Conservation (phyloP, 2,113 vertebrate species). For the Brachyistius frenatus region DNA sequence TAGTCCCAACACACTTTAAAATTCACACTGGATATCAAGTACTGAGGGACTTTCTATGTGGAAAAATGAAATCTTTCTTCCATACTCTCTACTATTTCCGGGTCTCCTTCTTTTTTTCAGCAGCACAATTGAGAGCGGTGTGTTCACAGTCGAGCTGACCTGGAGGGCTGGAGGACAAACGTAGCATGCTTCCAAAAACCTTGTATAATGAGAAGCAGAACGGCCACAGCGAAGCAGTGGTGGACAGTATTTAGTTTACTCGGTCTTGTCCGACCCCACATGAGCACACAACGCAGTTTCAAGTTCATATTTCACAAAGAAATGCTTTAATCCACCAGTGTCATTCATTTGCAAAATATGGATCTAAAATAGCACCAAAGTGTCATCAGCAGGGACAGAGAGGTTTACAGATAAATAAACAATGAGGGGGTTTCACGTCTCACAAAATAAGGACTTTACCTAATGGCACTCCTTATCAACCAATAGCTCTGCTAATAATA, state of each 20-base stretch:
- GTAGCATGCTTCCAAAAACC: slow-evolving; percentile 38
- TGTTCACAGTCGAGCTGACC: slow-evolving; percentile 62
- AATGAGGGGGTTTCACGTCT: not conserved
- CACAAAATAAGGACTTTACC: slow-evolving; percentile 11
- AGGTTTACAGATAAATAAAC: slow-evolving; percentile 29
- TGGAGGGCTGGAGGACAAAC: slow-evolving; percentile 38
- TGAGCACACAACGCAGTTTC: slow-evolving; percentile 13
- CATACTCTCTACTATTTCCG: slow-evolving; percentile 44
- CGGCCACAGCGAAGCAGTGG: slow-evolving; percentile 32
- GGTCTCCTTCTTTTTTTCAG: slow-evolving; percentile 30
- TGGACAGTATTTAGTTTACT: slow-evolving; percentile 46
- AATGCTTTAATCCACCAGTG: slow-evolving; percentile 22
- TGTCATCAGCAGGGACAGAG: not conserved
- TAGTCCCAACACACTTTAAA: slow-evolving; percentile 44
- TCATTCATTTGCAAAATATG: slow-evolving; percentile 11
- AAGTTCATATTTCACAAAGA: slow-evolving; percentile 53
- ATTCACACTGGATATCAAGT: slow-evolving; percentile 66
- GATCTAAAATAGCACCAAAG: slow-evolving; percentile 8
- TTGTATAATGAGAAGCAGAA: slow-evolving; percentile 50
- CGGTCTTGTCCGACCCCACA: not conserved
- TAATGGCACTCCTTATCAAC: not conserved
- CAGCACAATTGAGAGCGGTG: slow-evolving; percentile 59
- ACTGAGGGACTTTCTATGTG: slow-evolving; percentile 34
- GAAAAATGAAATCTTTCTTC: slow-evolving; percentile 53
- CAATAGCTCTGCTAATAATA: not conserved